Evolutionary conservation across 1,140 invertebrate genomes (phyloP).

Genomic region (Battus philenor): DNA sequence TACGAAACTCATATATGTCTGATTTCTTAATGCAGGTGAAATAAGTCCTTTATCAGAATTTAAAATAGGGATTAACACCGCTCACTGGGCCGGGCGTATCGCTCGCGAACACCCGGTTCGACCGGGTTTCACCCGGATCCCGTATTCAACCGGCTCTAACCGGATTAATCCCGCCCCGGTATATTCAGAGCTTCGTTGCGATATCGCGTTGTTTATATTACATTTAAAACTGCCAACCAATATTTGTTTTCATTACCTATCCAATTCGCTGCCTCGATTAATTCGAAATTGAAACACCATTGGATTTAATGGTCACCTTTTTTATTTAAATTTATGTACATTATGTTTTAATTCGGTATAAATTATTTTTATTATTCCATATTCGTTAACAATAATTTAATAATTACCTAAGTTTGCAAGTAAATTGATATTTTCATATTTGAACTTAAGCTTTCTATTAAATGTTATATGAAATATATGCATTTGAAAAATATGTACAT

Average conservation of each 20-base stretch:
- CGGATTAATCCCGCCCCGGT: constrained; percentile 44
- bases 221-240: constrained; percentile 43
- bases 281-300: constrained; percentile 5
- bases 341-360: no score
- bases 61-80: constrained; percentile 67
- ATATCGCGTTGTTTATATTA: constrained; percentile 68
- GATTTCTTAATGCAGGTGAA: constrained; percentile 33
- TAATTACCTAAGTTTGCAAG: no score
- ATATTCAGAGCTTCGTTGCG: constrained; percentile 45
- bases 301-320: not conserved
- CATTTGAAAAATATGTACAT: no score
- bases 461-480: no score
- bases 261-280: constrained; percentile 5
- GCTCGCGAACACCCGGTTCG: constrained; percentile 48
- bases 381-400: no score
- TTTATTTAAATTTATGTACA: not conserved
- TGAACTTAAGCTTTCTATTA: no score
- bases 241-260: constrained; percentile 28
- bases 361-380: no score
- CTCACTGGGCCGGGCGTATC: constrained; percentile 42
- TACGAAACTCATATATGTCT: no score
- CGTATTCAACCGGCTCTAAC: constrained; percentile 46
- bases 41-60: constrained; percentile 64
- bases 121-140: constrained; percentile 55
- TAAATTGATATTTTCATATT: no score